phyloP scores from a whole-genome alignment of 2,888 invertebrate species.

The Eilema sororculum region DNA sequence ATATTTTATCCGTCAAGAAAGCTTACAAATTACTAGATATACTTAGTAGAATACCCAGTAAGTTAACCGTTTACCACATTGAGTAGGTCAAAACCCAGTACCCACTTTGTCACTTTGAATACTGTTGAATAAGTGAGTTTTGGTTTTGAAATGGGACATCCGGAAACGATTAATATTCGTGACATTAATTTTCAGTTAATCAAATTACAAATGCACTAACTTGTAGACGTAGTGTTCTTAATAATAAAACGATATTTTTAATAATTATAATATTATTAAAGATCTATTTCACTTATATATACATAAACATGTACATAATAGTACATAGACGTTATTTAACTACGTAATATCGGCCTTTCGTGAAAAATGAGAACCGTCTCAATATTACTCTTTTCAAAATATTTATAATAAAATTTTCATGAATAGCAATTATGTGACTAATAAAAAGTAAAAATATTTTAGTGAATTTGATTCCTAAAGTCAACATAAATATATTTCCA shows the following conservation, averaged over 20 bases:
- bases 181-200: not conserved
- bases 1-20: no score
- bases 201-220: not conserved
- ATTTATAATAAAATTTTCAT: not conserved
- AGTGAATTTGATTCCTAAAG: not conserved
- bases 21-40: no score
- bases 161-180: not conserved
- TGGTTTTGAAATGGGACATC: not conserved
- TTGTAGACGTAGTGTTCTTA: constrained; percentile 5
- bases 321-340: not conserved
- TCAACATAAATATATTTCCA: constrained; percentile 1
- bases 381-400: not conserved
- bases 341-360: not conserved
- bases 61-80: not conserved
- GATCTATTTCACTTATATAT: constrained; percentile 2
- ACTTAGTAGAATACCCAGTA: not conserved
- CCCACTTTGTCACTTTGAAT: not conserved
- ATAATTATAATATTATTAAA: constrained; percentile 27
- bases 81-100: not conserved
- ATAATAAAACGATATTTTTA: constrained; percentile 25
- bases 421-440: not conserved
- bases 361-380: not conserved
- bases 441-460: not conserved
- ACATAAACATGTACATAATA: constrained; percentile 7
- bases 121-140: not conserved